Conservation (phyloP, 2,888 invertebrate genomes). For the Caradrina clavipalpis region DNA sequence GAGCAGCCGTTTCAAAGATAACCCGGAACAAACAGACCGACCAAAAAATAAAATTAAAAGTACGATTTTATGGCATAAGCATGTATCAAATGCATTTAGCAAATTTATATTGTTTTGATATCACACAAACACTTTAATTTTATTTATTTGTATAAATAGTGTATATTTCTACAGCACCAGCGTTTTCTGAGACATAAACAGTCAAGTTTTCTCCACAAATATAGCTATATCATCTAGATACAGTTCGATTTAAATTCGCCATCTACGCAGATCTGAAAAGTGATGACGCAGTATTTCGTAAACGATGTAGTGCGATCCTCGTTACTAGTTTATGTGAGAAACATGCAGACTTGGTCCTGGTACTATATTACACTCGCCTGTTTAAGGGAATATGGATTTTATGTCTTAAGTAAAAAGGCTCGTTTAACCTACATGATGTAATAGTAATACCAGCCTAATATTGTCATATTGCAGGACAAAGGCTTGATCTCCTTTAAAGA, state of each 20-base stretch:
- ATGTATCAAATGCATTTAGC: no score
- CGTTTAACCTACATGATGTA: background rate
- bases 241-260: slow-evolving; percentile 35
- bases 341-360: slow-evolving; percentile 23
- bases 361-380: slow-evolving; percentile 18
- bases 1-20: no score
- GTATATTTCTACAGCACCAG: background rate
- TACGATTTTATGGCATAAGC: no score
- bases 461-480: no score
- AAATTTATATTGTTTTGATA: no score
- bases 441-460: no score
- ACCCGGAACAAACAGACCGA: no score
- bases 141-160: no score
- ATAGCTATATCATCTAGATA: slow-evolving; percentile 3
- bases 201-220: background rate
- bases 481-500: no score
- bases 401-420: background rate
- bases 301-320: slow-evolving; percentile 54
- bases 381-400: slow-evolving; percentile 10
- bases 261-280: slow-evolving; percentile 29
- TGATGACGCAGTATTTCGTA: slow-evolving; percentile 43
- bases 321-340: slow-evolving; percentile 54
- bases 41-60: no score
- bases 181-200: background rate
- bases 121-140: no score